Percentiles rank a stretch among this genome's conserved stretches.
Conservation (phyloP, 2,888 invertebrate genomes). For the Ischnus inquisitorius region DNA sequence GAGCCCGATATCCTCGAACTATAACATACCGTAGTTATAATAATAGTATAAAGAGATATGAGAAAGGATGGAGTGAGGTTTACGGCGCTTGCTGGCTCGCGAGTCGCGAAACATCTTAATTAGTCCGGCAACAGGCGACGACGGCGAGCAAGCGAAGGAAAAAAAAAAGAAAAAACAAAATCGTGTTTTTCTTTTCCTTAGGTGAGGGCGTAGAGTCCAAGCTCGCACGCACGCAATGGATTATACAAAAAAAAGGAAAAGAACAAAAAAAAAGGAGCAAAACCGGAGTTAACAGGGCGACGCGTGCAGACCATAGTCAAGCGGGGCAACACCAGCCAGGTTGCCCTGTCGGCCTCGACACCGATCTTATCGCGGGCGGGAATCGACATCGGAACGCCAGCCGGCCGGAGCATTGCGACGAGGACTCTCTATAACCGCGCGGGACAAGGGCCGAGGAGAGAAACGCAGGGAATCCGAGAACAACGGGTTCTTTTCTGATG, state of each 20-base stretch:
- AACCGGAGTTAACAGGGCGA: conserved; percentile 58
- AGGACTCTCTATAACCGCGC: conserved; percentile 28
- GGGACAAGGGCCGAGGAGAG: conserved; percentile 13
- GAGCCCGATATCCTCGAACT: conserved; percentile 43
- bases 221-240: conserved; percentile 55
- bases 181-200: conserved; percentile 34
- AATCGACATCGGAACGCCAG: conserved; percentile 69
- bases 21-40: conserved; percentile 22
- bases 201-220: conserved; percentile 56
- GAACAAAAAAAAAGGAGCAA: conserved; percentile 44
- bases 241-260: conserved; percentile 29
- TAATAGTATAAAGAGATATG: conserved; percentile 44
- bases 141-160: not conserved
- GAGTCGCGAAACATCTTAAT: conserved; percentile 60
- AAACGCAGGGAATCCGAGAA: conserved; percentile 44
- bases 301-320: conserved; percentile 40
- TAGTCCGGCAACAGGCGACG: conserved; percentile 36
- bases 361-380: conserved; percentile 70
- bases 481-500: conserved; percentile 48
- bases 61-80: conserved; percentile 40
- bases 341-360: conserved; percentile 68
- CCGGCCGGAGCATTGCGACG: conserved; percentile 60
- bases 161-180: conserved; percentile 6
- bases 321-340: conserved; percentile 48
- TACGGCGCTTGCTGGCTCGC: conserved; percentile 6